Evolutionary conservation across 1,140 invertebrate species (phyloP).

Genomic region (Arctopsyche grandis): DNA sequence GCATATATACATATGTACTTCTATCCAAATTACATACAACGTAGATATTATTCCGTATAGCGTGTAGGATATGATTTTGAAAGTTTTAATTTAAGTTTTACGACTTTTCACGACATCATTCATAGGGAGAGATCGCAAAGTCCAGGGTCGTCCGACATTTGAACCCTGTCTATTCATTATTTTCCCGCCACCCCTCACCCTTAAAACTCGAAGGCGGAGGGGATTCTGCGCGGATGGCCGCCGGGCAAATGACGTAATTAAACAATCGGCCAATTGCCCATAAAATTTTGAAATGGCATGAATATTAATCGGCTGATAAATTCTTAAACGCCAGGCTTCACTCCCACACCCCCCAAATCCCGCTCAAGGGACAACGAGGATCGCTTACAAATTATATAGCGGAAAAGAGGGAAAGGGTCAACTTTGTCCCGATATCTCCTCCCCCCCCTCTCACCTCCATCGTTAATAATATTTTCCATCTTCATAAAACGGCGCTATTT

Average conservation of each 20-base stretch:
- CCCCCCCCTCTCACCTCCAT: not conserved
- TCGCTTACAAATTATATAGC: not conserved
- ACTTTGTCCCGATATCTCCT: not conserved
- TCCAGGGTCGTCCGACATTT: too few species aligned
- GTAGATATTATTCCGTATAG: too few species aligned
- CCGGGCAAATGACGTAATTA: constrained; percentile 17
- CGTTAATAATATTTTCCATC: not conserved
- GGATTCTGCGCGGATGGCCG: not conserved
- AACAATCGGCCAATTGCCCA: constrained; percentile 24
- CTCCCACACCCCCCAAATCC: not conserved
- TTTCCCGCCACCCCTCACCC: too few species aligned
- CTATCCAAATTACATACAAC: too few species aligned
- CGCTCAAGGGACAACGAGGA: not conserved
- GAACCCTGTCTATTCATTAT: too few species aligned
- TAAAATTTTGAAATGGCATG: constrained; percentile 21
- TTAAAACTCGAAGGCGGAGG: too few species aligned
- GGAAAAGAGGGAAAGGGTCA: not conserved
- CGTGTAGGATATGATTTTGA: too few species aligned
- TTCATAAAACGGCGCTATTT: not conserved
- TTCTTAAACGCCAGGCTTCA: not conserved
- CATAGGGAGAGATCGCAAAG: too few species aligned
- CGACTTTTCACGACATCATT: too few species aligned
- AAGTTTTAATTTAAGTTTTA: too few species aligned
- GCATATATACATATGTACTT: too few species aligned
- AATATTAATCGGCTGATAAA: constrained; percentile 31